These are phyloP conservation scores for Altica lythri DNA, from an alignment of 2,888 invertebrate genomes.

Conservation along the genomic window DNA sequence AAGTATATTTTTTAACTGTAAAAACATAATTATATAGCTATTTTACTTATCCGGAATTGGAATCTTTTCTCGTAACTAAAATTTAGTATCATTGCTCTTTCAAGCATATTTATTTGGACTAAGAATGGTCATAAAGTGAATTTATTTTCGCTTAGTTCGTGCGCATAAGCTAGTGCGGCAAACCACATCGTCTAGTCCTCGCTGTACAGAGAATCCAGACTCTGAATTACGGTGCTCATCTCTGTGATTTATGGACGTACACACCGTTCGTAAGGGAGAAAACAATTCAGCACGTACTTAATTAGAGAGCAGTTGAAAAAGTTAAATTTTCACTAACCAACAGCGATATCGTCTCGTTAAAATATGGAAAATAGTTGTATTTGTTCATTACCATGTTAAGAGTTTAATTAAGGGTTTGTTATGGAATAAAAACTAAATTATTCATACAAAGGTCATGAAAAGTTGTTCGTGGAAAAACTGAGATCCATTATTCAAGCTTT, in stretches of 20 bases:
- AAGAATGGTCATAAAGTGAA: conserved; percentile 22
- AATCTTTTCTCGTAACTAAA: too few relatives aligned
- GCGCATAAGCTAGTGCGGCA: conserved; percentile 11
- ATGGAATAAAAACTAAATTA: too few relatives aligned
- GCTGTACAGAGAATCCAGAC: conserved; percentile 4
- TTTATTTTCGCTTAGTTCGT: conserved; percentile 18
- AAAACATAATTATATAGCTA: too few relatives aligned
- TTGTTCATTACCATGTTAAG: too few relatives aligned
- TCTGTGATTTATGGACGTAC: conserved; percentile 13
- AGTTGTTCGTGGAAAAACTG: too few relatives aligned
- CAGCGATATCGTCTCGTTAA: too few relatives aligned
- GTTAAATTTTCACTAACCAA: not conserved
- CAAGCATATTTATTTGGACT: conserved; percentile 12
- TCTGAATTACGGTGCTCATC: conserved; percentile 16
- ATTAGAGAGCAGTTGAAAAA: conserved; percentile 11
- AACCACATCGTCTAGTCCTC: conserved; percentile 9
- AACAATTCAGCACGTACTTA: conserved; percentile 19
- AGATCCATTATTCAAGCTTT: too few relatives aligned
- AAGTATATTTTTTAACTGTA: too few relatives aligned
- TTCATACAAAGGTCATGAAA: too few relatives aligned
- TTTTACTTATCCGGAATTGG: too few relatives aligned
- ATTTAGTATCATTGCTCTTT: not conserved
- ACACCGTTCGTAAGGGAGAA: conserved; percentile 8
- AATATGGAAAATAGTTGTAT: too few relatives aligned
- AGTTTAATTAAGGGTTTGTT: too few relatives aligned